Percentiles rank a stretch among this genome's conserved stretches.
Conservation (phyloP, 2,113 vertebrate species). For the Prochilodus magdalenae region DNA sequence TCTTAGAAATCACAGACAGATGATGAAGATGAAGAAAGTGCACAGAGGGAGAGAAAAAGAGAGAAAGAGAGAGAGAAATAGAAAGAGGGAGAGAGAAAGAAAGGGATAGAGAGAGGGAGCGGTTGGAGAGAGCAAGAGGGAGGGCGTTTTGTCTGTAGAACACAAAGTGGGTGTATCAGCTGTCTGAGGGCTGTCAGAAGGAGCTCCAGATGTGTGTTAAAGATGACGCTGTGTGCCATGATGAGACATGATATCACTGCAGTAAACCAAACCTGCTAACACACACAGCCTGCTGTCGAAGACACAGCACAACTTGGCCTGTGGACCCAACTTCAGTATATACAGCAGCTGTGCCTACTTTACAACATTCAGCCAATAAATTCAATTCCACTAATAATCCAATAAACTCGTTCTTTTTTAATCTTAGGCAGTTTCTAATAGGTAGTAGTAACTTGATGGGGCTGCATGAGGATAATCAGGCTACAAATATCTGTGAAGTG, state of each 20-base stretch:
- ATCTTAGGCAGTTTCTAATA: too few relatives aligned
- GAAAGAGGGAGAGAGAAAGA: neutral
- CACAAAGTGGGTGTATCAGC: slow-evolving; percentile 43
- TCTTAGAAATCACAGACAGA: slow-evolving; percentile 6
- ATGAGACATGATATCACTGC: slow-evolving; percentile 10
- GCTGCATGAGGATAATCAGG: too few relatives aligned
- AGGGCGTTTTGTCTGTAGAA: slow-evolving; percentile 29
- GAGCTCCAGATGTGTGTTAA: slow-evolving; percentile 41
- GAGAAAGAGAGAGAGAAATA: neutral
- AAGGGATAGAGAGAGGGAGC: neutral
- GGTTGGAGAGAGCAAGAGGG: neutral
- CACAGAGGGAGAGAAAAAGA: neutral
- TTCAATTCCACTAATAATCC: neutral
- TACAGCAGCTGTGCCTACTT: neutral
- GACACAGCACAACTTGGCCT: neutral
- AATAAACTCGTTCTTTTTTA: neutral
- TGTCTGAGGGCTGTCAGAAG: slow-evolving; percentile 36
- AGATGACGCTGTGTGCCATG: neutral
- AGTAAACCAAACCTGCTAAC: slow-evolving; percentile 3
- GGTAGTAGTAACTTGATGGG: too few relatives aligned
- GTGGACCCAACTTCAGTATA: neutral
- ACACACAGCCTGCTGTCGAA: neutral
- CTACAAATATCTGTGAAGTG: too few relatives aligned
- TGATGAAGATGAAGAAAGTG: slow-evolving; percentile 6
- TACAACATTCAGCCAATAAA: neutral